Base-by-base conservation (phyloP, 2,888 invertebrate species). In the Drosophila rubida region DNA sequence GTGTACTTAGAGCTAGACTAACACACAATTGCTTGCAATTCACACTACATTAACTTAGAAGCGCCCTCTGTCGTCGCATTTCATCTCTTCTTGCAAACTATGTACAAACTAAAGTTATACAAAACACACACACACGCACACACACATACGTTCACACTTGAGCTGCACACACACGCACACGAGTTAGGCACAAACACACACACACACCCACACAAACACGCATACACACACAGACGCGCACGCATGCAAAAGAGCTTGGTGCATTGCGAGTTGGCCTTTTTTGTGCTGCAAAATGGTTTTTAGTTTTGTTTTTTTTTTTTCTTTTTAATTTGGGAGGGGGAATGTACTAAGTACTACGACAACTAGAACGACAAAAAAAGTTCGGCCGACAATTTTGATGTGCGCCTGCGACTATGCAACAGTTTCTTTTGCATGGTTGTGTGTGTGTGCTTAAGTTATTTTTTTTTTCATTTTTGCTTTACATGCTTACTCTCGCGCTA, bases 321-420 rank as follows among this genome's bases (percentile, higher is more conserved):
- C 22, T 25, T 9, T 51, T 35, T 39, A 30, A 14, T 27, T 23
- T 35, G 61, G 59, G 42, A 48, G 57, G 65, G 72, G 69, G 63
- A 80, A 83, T 80, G 80, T 76, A 83, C 87, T 84, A 82, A 85
- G 83, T 85, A 76, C 77, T 73, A 67, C 60, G 78, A 77, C 73
- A 72, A 64, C 73, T 68, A 60, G 54, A 64, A 55, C 59, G 64
- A 75, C 75, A 75, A 75, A 65, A 67, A 68, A 66, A 58, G 50
- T 37, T 65, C 58, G 63, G 58, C 44, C 49, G 58, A 70, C 63
- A 37, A 51, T 39, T 39, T 41, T 16, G 35, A 14, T 45, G 49
- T 11, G 59, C 72, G 83, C 81, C 78, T 70, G 55, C 60, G 70
- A 67, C 59, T 78, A 78, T 80, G 78, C 80, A 78, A 74, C 70